Base-by-base conservation (phyloP, 1,140 invertebrate genomes). In the Drosophila parvula region DNA sequence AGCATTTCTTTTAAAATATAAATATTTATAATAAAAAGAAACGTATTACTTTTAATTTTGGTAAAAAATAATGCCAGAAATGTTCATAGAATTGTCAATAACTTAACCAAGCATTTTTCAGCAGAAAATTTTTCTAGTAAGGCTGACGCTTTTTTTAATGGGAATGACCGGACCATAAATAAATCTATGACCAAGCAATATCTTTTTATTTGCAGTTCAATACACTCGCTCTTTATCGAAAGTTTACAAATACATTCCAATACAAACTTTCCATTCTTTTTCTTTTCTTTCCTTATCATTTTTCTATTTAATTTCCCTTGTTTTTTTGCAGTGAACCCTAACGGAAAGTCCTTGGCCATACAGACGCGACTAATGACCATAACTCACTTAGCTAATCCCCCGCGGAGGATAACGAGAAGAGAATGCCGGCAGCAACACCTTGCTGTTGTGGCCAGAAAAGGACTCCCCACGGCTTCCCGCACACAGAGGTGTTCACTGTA, bases 371-470 rank as follows among this genome's bases (percentile, higher is more conserved):
- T 57, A 69, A 70, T 70, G 50, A 43, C 65, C 68, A 70, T 71
- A 70, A 58, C 43, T 70, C 68, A 70, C 51, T 70, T 47, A 47
- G 67, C 28, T 69, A 57, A 67, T 67, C 43, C 30, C 67, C 67
- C 11, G n/a, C 10, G 22, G 59, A 30, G 64, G 45, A 12, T 18
- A 30, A 16, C 2, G 11, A 11, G 4, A 64, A 18, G 12, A 18
- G 40, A 27, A 22, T 50, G 67, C 61, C 45, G 5, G 11, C 22
- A 63, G 60, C 67, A 70, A 51, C 67, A 70, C 68, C 62, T 71
- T 36, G 41, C 67, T 47, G 47, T 8, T 30, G 12, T 8, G 10
- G 10, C 16, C 47, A 36, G 10, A 48, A 48, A 65, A 57, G 45
- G 63, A 69, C 69, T 51, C 69, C 69, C 69, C 64, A 32, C 34